A percentile compares a stretch with the other conserved stretches of the same genome.
Evolutionary conservation across 2,797 vertebrate genomes (phyloP).

Genomic region (Parotocinclus haroldoi): DNA sequence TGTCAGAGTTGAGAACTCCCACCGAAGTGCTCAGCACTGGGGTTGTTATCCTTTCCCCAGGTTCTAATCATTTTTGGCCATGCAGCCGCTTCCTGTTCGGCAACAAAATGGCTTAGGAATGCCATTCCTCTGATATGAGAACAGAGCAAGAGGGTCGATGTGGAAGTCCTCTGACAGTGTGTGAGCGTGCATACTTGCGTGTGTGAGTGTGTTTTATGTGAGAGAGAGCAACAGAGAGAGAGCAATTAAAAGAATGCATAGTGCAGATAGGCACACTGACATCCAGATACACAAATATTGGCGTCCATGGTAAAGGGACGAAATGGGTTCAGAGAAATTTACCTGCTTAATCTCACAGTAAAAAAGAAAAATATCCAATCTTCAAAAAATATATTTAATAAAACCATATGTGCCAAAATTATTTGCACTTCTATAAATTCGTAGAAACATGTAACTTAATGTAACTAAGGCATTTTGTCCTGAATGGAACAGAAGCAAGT

Average conservation of each 20-base stretch:
- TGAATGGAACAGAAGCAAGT: no score
- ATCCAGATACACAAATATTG: constrained; percentile 42
- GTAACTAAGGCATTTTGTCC: no score
- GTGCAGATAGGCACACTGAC: constrained; percentile 41
- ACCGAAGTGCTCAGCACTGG: constrained; percentile 80
- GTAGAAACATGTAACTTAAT: no score
- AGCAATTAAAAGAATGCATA: constrained; percentile 52
- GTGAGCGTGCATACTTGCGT: constrained; percentile 46
- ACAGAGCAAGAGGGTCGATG: constrained; percentile 63
- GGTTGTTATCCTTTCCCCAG: constrained; percentile 88
- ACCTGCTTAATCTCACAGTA: no score
- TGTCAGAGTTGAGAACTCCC: constrained; percentile 80
- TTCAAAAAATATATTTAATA: no score
- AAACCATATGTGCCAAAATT: no score
- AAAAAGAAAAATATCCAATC: no score
- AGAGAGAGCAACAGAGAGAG: no score
- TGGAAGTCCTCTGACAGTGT: constrained; percentile 82
- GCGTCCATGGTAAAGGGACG: no score
- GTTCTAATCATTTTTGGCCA: constrained; percentile 90
- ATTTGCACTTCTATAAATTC: no score
- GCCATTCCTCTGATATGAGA: constrained; percentile 90
- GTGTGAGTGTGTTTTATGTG: no score
- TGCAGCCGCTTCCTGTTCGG: constrained; percentile 86
- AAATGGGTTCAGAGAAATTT: no score
- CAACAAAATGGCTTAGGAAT: constrained; percentile 89